phyloP scores from a whole-genome alignment of 2,113 vertebrate species.

The Coturnix japonica region DNA sequence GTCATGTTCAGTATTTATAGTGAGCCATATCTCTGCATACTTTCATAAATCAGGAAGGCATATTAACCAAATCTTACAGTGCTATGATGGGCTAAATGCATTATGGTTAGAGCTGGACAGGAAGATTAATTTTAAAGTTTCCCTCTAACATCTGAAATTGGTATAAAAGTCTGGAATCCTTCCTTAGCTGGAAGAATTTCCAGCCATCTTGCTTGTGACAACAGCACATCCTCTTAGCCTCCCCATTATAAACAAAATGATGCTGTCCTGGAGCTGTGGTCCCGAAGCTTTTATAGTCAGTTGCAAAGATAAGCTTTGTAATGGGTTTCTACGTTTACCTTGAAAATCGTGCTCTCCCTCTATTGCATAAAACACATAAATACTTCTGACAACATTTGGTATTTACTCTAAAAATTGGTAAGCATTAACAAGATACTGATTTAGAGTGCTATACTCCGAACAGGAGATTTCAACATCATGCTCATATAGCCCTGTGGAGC shows the following conservation, averaged over 20 bases:
- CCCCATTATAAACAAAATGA: not conserved
- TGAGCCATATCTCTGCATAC: not conserved
- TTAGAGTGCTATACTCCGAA: not conserved
- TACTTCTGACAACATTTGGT: constrained; percentile 16
- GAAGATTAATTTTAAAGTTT: not conserved
- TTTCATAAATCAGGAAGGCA: not conserved
- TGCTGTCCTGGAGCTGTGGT: not conserved
- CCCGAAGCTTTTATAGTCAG: constrained; percentile 23
- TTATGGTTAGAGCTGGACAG: not conserved
- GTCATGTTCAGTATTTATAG: not conserved
- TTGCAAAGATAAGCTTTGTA: constrained; percentile 50
- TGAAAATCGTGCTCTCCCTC: constrained; percentile 4
- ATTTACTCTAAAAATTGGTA: constrained; percentile 17
- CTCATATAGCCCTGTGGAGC: not conserved
- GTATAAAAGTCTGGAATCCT: not conserved
- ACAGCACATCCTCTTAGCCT: not conserved
- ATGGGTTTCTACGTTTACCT: constrained; percentile 35
- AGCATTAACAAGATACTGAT: constrained; percentile 32
- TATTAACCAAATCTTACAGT: not conserved
- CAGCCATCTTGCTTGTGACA: not conserved
- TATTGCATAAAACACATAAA: constrained; percentile 29
- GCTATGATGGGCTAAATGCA: not conserved
- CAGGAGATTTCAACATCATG: not conserved
- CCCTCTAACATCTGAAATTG: not conserved
- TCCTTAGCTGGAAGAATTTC: not conserved